phyloP scores from a whole-genome alignment of 1,140 invertebrate species.

The Zaprionus vittiger region DNA sequence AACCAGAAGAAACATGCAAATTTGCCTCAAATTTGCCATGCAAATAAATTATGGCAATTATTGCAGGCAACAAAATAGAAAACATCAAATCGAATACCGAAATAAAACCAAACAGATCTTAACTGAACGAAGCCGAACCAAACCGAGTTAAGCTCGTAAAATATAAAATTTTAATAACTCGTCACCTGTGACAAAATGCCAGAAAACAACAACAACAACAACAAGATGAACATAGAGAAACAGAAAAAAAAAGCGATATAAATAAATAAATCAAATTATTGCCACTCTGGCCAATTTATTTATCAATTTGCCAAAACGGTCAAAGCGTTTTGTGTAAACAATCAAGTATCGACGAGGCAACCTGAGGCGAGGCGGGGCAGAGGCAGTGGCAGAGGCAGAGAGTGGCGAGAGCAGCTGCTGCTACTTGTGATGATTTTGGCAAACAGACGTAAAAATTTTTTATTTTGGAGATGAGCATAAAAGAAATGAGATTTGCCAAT shows the following conservation, averaged over 20 bases:
- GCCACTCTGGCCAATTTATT: constrained; percentile 63
- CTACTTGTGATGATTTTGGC: constrained; percentile 24
- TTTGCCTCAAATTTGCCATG: constrained; percentile 63
- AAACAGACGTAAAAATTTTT: constrained; percentile 49
- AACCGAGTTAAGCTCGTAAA: constrained; percentile 54
- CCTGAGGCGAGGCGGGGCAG: not conserved
- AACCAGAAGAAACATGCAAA: constrained; percentile 61
- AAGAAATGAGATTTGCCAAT: constrained; percentile 24
- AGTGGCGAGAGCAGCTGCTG: constrained; percentile 24
- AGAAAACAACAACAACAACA: not conserved
- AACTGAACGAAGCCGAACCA: constrained; percentile 16
- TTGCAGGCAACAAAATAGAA: constrained; percentile 37
- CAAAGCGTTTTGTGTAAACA: constrained; percentile 64
- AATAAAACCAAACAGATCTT: not conserved
- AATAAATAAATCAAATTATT: constrained; percentile 74
- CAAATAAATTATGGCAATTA: constrained; percentile 77
- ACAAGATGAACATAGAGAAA: not conserved
- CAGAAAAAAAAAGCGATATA: constrained; percentile 31
- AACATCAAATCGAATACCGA: constrained; percentile 22
- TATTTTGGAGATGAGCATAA: constrained; percentile 43
- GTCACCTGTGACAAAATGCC: constrained; percentile 28
- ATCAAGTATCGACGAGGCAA: constrained; percentile 35
- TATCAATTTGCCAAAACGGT: constrained; percentile 66
- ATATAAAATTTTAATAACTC: constrained; percentile 56
- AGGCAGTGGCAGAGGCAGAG: not conserved